A percentile compares a stretch with the other conserved stretches of the same genome.
Evolutionary conservation across 1,140 invertebrate genomes (phyloP).

Genomic region (Polyergus mexicanus): DNA sequence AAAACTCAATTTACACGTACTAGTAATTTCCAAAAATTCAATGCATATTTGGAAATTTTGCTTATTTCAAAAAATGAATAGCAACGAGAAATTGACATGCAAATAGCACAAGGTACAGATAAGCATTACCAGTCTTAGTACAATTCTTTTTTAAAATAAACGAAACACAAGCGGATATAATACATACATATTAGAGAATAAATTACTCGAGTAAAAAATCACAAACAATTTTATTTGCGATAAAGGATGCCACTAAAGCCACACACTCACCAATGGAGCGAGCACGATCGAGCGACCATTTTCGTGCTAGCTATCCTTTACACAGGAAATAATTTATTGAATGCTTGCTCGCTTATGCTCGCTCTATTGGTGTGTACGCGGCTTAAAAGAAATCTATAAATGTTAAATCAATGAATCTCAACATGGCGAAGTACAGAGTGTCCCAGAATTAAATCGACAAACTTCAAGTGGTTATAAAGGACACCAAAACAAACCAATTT

Average conservation of each 20-base stretch:
- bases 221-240: background rate
- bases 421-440: background rate
- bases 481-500: no score
- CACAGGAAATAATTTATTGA: no score
- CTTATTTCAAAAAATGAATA: constrained; percentile 4
- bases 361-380: no score
- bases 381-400: background rate
- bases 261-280: no score
- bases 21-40: background rate
- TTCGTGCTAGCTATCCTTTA: no score
- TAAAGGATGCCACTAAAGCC: background rate
- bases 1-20: background rate
- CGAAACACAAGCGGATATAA: background rate
- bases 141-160: constrained; percentile 1
- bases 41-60: background rate
- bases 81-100: background rate
- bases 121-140: background rate
- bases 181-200: background rate
- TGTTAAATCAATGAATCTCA: background rate
- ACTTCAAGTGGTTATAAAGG: no score
- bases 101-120: background rate
- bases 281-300: no score
- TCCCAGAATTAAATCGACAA: no score
- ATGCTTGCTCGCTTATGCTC: no score
- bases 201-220: background rate